Evolutionary conservation across 2,113 vertebrate genomes (phyloP), one percentile per base, ranked within the genome.

Genomic region (Channa argus): DNA sequence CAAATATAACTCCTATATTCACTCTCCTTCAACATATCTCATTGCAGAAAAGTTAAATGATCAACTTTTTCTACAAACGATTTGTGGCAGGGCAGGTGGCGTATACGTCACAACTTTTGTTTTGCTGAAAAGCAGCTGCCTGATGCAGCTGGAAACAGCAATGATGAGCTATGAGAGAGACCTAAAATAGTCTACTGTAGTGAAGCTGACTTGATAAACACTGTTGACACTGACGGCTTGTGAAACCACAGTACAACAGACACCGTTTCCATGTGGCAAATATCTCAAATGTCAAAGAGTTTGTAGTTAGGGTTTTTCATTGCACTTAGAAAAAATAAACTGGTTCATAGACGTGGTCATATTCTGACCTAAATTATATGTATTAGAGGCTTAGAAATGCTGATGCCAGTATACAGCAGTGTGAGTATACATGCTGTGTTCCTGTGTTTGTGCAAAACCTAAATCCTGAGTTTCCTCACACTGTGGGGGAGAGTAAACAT

Each of bases 361-460:
- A 5, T 11, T 67, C 2, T 36, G 0, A 13, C n/a, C 49, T 41
- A 1, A 44, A 69, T 24, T 24, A 6, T 33, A 8, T 24, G 33
- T n/a, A 33, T 60, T 4, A 43, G 10, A 4, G 54, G 70, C 77
- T 76, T 5, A 53, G 5, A 79, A 72, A 45, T 54, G 77, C 65
- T 74, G 46, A 80, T 55, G 49, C 13, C 58, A 76, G 69, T 61
- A 37, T 82, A 63, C 73, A 68, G 44, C 4, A 58, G 39, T 70
- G 63, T 51, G 80, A 80, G 80, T 85, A 77, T 59, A 85, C 75
- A 75, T 69, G 8, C 45, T 77, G 60, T 82, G 60, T 81, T 77
- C 71, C 63, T 84, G 74, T 92, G 85, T 91, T 89, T 91, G 86
- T 82, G 44, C 79, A 33, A 71, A 88, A 82, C 71, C 73, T 83